Conservation (phyloP, 2,888 invertebrate species). For the Xiphydria camelus region DNA sequence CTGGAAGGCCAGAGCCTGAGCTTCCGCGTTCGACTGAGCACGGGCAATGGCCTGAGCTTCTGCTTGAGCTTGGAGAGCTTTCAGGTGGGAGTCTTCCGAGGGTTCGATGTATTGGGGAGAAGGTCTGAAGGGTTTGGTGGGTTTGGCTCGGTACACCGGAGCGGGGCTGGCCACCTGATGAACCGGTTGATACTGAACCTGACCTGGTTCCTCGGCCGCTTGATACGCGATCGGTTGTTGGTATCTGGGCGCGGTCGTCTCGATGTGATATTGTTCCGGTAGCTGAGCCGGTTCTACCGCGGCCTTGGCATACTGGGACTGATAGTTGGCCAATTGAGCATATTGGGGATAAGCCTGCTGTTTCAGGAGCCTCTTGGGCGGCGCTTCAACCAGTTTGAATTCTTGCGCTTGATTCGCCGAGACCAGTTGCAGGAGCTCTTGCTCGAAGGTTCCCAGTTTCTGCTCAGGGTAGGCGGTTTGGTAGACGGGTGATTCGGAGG, state of each 20-base stretch:
- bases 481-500: slow-evolving; percentile 33
- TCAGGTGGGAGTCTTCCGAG: slow-evolving; percentile 23
- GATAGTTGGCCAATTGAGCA: slow-evolving; percentile 38
- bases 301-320: slow-evolving; percentile 36
- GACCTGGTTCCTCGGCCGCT: slow-evolving; percentile 28
- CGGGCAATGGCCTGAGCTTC: slow-evolving; percentile 37
- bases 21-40: slow-evolving; percentile 49
- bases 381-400: slow-evolving; percentile 40
- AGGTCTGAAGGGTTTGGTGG: slow-evolving; percentile 32
- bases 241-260: slow-evolving; percentile 44
- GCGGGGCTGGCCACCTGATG: slow-evolving; percentile 25
- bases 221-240: slow-evolving; percentile 36
- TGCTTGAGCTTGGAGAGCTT: slow-evolving; percentile 23
- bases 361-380: slow-evolving; percentile 27
- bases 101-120: slow-evolving; percentile 34
- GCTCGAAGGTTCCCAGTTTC: slow-evolving; percentile 50
- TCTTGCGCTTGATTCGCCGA: slow-evolving; percentile 52
- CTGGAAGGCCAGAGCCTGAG: slow-evolving; percentile 50
- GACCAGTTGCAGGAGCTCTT: slow-evolving; percentile 48
- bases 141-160: slow-evolving; percentile 30
- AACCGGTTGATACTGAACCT: slow-evolving; percentile 26
- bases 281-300: slow-evolving; percentile 26
- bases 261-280: slow-evolving; percentile 49
- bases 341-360: slow-evolving; percentile 33
- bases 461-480: slow-evolving; percentile 39